Evolutionary conservation across 2,797 vertebrate genomes (phyloP).

Genomic region (Cirrhinus molitorella): DNA sequence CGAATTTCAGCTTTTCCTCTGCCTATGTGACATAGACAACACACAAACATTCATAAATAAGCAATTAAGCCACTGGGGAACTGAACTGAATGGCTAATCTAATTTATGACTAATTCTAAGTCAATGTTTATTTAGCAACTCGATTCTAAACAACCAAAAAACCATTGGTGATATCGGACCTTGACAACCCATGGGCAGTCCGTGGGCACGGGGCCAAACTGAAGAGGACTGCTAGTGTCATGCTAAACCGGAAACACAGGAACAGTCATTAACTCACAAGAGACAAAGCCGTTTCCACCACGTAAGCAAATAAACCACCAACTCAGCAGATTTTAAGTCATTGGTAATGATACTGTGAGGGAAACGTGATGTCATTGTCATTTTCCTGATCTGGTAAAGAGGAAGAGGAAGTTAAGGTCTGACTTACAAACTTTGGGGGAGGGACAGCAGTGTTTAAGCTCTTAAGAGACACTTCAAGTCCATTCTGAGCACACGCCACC

Average conservation of each 20-base stretch:
- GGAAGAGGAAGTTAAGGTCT: conserved; percentile 10
- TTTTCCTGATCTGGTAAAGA: conserved; percentile 24
- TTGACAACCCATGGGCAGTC: conserved; percentile 94
- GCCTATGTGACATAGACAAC: conserved; percentile 72
- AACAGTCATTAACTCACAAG: conserved; percentile 36
- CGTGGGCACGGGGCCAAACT: conserved; percentile 76
- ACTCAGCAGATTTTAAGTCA: conserved; percentile 25
- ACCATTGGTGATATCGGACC: conserved; percentile 75
- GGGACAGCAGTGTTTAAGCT: conserved; percentile 90
- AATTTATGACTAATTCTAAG: conserved; percentile 6
- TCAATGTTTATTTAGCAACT: conserved; percentile 49
- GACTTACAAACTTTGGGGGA: conserved; percentile 97
- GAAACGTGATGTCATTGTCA: neutral
- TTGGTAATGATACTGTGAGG: conserved; percentile 2
- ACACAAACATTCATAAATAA: conserved; percentile 33
- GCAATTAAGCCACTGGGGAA: neutral
- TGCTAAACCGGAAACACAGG: conserved; percentile 77
- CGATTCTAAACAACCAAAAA: conserved; percentile 18
- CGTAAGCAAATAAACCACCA: conserved; percentile 33
- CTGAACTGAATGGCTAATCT: neutral
- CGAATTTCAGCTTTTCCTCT: conserved; percentile 97
- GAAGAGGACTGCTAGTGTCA: conserved; percentile 89
- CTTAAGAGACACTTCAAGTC: conserved; percentile 92
- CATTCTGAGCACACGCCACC: conserved; percentile 98
- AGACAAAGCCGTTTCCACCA: conserved; percentile 4